Percentiles rank a stretch among this genome's conserved stretches.
Evolutionary conservation across 2,888 invertebrate genomes (phyloP).

Genomic region (Neoaliturus tenellus): DNA sequence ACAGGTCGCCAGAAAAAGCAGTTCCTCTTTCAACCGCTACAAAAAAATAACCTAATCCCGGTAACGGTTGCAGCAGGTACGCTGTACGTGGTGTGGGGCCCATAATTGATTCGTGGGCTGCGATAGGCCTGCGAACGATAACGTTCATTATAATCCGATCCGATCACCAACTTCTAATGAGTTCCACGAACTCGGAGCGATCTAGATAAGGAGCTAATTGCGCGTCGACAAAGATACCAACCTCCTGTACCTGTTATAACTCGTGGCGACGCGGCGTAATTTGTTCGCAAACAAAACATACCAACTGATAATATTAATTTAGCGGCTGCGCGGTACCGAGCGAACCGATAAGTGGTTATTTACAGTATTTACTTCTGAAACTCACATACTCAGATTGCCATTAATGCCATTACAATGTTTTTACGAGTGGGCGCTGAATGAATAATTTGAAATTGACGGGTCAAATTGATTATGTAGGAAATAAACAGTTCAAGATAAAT

Average conservation of each 20-base stretch:
- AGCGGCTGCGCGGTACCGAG: neutral
- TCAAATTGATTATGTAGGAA: too few relatives aligned
- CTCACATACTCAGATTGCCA: too few relatives aligned
- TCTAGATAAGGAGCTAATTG: conserved; percentile 64
- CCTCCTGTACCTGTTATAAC: conserved; percentile 40
- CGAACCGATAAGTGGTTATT: neutral
- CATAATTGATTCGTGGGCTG: conserved; percentile 62
- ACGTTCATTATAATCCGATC: conserved; percentile 65
- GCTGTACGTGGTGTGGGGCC: conserved; percentile 53
- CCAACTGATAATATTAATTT: conserved; percentile 45
- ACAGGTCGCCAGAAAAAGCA: too few relatives aligned
- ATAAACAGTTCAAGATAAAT: too few relatives aligned
- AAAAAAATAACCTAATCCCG: too few relatives aligned
- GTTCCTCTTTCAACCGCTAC: too few relatives aligned
- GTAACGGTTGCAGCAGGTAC: neutral
- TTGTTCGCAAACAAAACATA: conserved; percentile 47
- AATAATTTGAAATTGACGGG: too few relatives aligned
- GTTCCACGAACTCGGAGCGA: conserved; percentile 63
- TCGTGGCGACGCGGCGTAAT: conserved; percentile 14
- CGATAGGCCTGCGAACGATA: conserved; percentile 55
- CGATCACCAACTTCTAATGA: conserved; percentile 66
- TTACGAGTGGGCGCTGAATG: too few relatives aligned
- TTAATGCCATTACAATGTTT: too few relatives aligned
- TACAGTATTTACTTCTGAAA: neutral
- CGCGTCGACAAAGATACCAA: conserved; percentile 61